Conservation (phyloP, 2,113 vertebrate species). For the Polypterus bichir region DNA sequence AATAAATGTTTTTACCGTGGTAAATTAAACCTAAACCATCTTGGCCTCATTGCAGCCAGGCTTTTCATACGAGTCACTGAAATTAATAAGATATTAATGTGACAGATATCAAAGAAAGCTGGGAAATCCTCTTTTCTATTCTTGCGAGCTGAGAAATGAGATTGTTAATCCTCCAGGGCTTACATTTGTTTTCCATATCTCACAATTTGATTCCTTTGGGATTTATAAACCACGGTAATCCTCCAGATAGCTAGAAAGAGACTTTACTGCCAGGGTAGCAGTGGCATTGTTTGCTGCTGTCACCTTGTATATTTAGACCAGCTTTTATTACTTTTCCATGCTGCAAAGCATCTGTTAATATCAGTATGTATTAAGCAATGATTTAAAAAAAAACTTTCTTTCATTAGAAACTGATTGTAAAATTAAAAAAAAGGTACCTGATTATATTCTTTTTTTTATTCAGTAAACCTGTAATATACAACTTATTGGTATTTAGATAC, state of each 20-base stretch:
- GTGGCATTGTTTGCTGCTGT: constrained; percentile 9
- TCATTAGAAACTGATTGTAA: too few relatives aligned
- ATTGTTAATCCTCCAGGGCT: constrained; percentile 51
- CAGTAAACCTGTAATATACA: too few relatives aligned
- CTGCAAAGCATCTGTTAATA: neutral
- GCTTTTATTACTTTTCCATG: neutral
- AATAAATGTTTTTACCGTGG: neutral
- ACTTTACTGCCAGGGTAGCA: constrained; percentile 21
- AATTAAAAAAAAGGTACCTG: too few relatives aligned
- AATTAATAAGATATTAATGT: constrained; percentile 31
- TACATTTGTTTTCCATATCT: constrained; percentile 47
- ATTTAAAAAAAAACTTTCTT: too few relatives aligned
- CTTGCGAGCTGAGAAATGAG: constrained; percentile 44
- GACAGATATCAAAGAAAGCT: constrained; percentile 39
- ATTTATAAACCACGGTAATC: constrained; percentile 41
- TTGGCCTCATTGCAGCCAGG: constrained; percentile 8
- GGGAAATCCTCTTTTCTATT: constrained; percentile 44
- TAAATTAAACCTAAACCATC: constrained; percentile 10
- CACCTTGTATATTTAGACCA: constrained; percentile 1
- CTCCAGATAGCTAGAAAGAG: constrained; percentile 21
- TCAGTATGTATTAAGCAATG: too few relatives aligned
- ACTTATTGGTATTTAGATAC: too few relatives aligned
- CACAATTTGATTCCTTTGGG: constrained; percentile 32
- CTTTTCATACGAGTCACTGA: constrained; percentile 10
- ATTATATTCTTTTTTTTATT: too few relatives aligned